Evolutionary conservation across 2,888 invertebrate genomes (phyloP), one percentile per base, ranked within the genome.

Genomic region (Dicycla oo): DNA sequence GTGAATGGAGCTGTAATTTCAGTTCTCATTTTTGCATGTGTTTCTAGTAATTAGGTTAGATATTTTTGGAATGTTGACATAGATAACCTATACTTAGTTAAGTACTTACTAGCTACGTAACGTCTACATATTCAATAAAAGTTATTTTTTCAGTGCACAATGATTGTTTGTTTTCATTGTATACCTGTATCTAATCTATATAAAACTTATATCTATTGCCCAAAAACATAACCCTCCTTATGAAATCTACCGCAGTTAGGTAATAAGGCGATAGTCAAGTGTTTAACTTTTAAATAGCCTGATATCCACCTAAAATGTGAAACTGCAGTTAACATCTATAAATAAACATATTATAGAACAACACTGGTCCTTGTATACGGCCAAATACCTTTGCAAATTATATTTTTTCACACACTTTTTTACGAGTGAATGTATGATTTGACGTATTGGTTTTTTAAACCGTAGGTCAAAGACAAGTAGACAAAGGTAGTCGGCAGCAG

Each of bases 391-490:
- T 54, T 30, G 26, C 61, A 56, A 54, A 61, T 74, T 23, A 53
- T 23, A 43, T 47, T 61, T 57, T 63, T 77, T 60, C 18, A 45
- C 18, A 6, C 7, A n/a, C 53, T 67, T 76, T 72, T 69, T 72
- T 69, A 43, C 6, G 5, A 65, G 73, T 69, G 73, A 80, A 70
- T 77, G 69, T 76, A 69, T 73, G 69, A 58, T 63, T 64, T 72
- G 80, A 71, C 71, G 79, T 66, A 61, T 69, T 60, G 3, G 8
- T 61, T 80, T 77, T 80, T 80, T 65, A 60, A 78, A 58, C 56
- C 40, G 20, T 49, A 34, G 72, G 68, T 77, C 69, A 73, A 57
- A 47, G n/a, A 38, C 66, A 30, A 54, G 43, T 23, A 74, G 67
- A 80, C 80, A 80, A 65, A 60, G 69, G 65, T 38, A 53, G 51